phyloP scores from a whole-genome alignment of 2,797 vertebrate species.

The Bradypodion pumilum region DNA sequence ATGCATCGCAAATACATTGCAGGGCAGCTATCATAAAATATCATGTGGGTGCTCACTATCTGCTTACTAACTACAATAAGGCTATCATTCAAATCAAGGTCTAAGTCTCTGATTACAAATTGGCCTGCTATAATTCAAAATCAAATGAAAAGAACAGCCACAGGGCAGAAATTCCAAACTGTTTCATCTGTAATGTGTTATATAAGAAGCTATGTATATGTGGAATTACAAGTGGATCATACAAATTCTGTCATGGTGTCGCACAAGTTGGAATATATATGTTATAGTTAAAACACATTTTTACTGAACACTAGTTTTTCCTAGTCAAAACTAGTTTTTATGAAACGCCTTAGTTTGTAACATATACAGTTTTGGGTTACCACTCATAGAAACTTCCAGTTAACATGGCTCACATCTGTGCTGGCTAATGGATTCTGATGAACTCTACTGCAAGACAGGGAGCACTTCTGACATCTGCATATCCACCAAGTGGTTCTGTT shows the following conservation, averaged over 20 bases:
- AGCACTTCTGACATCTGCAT: too few species aligned
- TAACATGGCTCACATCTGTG: background rate
- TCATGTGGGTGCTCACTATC: constrained; percentile 4
- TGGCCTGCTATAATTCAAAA: constrained; percentile 12
- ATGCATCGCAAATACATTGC: constrained; percentile 57
- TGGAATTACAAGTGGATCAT: background rate
- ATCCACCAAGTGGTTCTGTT: background rate
- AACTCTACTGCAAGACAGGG: too few species aligned
- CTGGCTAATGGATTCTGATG: too few species aligned
- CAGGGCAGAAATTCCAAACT: constrained; percentile 21
- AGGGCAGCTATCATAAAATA: constrained; percentile 47
- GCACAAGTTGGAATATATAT: background rate
- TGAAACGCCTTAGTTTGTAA: too few species aligned
- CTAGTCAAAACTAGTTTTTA: too few species aligned
- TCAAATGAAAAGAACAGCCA: background rate
- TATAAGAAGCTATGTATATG: too few species aligned
- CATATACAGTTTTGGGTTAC: too few species aligned
- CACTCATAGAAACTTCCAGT: background rate
- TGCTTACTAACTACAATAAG: constrained; percentile 1
- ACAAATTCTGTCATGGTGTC: background rate
- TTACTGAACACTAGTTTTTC: too few species aligned
- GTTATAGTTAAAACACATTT: too few species aligned
- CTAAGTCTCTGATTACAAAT: constrained; percentile 27
- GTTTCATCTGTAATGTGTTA: background rate
- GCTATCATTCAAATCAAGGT: constrained; percentile 47